Conservation (phyloP, 2,888 invertebrate species). For the Cosmopolites sordidus region DNA sequence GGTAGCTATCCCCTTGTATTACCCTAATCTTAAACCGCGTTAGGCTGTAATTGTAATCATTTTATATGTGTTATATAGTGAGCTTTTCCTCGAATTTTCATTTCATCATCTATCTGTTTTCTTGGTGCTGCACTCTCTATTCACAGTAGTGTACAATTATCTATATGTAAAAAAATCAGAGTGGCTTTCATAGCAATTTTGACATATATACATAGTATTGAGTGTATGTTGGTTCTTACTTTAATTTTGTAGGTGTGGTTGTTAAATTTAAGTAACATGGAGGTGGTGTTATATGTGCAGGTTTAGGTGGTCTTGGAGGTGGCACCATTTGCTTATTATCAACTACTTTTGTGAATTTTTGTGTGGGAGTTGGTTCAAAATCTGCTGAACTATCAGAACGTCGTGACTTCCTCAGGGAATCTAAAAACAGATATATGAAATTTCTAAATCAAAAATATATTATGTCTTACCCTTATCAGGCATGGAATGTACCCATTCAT, state of each 20-base stretch:
- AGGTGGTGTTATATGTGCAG: constrained; percentile 39
- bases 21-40: too few species aligned
- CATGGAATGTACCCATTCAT: constrained; percentile 58
- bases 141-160: too few species aligned
- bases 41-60: too few species aligned
- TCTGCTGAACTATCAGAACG: constrained; percentile 58
- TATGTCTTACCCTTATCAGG: constrained; percentile 35
- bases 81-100: too few species aligned
- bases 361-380: constrained; percentile 54
- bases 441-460: too few species aligned
- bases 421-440: constrained; percentile 26
- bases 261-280: constrained; percentile 34
- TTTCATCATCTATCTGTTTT: too few species aligned
- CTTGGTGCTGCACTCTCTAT: too few species aligned
- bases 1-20: too few species aligned
- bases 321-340: constrained; percentile 42
- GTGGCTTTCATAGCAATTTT: too few species aligned
- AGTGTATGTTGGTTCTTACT: constrained; percentile 19
- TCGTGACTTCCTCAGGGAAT: constrained; percentile 44
- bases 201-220: neutral
- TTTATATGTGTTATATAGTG: too few species aligned
- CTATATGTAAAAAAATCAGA: too few species aligned
- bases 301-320: constrained; percentile 75
- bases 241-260: constrained; percentile 25
- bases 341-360: constrained; percentile 53